A percentile compares a stretch with the other conserved stretches of the same genome.
phyloP scores from a whole-genome alignment of 1,140 invertebrate genomes.

The Oedothorax gibbosus region DNA sequence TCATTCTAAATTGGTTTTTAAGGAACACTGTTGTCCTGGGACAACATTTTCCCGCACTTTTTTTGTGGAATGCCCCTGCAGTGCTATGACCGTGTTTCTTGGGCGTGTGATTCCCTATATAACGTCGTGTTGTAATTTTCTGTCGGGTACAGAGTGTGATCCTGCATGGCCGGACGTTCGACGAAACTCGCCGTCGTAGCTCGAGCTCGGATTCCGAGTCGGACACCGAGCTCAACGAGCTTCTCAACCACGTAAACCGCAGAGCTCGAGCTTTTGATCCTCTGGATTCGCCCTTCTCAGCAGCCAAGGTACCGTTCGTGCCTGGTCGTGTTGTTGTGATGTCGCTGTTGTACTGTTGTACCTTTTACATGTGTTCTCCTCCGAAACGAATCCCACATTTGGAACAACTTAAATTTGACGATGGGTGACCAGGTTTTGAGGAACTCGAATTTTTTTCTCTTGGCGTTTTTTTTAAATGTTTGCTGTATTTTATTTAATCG shows the following conservation, averaged over 20 bases:
- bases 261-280: slow-evolving; percentile 63
- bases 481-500: too few species aligned
- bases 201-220: slow-evolving; percentile 65
- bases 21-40: too few species aligned
- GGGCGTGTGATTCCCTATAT: slow-evolving; percentile 25
- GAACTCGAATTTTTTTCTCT: background rate
- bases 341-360: slow-evolving; percentile 29
- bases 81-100: slow-evolving; percentile 21
- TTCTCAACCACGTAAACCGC: slow-evolving; percentile 64
- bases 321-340: slow-evolving; percentile 39
- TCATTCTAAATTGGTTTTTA: too few species aligned
- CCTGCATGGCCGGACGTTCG: slow-evolving; percentile 48
- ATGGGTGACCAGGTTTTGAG: slow-evolving; percentile 42
- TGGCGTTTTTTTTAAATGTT: background rate
- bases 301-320: slow-evolving; percentile 52
- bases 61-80: too few species aligned
- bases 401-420: background rate
- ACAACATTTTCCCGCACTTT: too few species aligned
- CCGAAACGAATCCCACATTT: background rate
- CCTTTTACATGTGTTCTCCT: too few species aligned
- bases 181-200: slow-evolving; percentile 47
- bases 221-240: slow-evolving; percentile 64
- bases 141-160: slow-evolving; percentile 53
- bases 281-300: slow-evolving; percentile 42
- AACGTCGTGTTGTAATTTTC: slow-evolving; percentile 34